These are phyloP conservation scores for Limonius californicus DNA, from an alignment of 1,140 invertebrate genomes.

Conservation along the genomic window DNA sequence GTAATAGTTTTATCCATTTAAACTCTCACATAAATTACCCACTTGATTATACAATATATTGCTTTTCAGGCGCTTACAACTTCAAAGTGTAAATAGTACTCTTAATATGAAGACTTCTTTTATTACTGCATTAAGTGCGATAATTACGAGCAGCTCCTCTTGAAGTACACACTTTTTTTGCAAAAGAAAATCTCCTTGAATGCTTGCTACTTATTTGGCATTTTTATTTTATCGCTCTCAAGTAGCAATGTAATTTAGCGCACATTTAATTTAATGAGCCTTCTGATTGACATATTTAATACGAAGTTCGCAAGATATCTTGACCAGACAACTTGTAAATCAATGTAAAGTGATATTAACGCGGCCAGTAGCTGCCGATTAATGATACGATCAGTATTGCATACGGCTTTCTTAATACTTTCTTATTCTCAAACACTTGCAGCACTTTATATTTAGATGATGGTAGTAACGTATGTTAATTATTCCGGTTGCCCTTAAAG, in stretches of 20 bases:
- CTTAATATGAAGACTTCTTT: background rate
- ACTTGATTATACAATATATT: background rate
- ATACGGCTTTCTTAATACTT: background rate
- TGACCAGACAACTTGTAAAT: background rate
- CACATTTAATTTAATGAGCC: background rate
- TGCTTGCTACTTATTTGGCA: background rate
- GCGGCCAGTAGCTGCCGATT: background rate
- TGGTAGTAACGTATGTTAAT: background rate
- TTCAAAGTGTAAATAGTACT: background rate
- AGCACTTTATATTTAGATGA: background rate
- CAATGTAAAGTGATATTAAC: background rate
- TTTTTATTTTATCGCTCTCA: background rate
- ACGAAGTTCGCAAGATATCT: background rate
- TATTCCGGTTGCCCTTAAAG: too few species aligned
- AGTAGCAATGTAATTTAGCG: too few species aligned
- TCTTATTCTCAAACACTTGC: background rate
- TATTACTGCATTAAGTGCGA: background rate
- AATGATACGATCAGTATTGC: background rate
- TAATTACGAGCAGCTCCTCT: background rate
- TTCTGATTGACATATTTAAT: background rate
- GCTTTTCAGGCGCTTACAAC: background rate
- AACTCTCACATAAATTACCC: conserved; percentile 1
- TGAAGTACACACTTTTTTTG: background rate
- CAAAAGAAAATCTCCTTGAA: background rate
- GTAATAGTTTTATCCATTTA: conserved; percentile 1